Evolutionary conservation across 1,140 invertebrate species (phyloP).

Genomic region (Pteromalus puparum): DNA sequence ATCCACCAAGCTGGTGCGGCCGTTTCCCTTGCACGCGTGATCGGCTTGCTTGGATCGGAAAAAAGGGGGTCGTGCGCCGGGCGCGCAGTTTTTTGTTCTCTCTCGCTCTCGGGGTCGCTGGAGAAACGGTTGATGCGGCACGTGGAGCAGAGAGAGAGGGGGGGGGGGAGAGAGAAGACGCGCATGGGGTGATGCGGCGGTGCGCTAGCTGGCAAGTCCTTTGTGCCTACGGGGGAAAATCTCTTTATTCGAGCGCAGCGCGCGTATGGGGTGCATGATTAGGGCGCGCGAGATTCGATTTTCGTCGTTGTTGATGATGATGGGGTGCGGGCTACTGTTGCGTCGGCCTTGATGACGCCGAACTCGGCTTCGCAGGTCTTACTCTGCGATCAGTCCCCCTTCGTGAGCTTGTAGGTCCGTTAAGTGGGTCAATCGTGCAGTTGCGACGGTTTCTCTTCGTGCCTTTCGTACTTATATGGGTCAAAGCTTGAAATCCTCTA

Average conservation of each 20-base stretch:
- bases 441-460: neutral
- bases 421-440: conserved; percentile 25
- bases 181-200: neutral
- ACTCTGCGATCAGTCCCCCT: neutral
- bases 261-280: neutral
- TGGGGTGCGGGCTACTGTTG: neutral
- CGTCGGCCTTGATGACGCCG: neutral
- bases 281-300: conserved; percentile 7
- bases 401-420: neutral
- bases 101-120: conserved; percentile 40
- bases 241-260: conserved; percentile 31
- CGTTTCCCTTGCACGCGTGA: neutral
- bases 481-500: too few relatives aligned
- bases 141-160: conserved; percentile 35
- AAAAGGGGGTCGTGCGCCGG: neutral
- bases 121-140: conserved; percentile 55
- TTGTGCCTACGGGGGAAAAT: conserved; percentile 17
- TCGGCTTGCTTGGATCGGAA: neutral
- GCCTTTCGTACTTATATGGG: too few relatives aligned
- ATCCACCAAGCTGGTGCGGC: conserved; percentile 8
- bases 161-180: neutral
- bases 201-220: conserved; percentile 18
- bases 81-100: conserved; percentile 1
- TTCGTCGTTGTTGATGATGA: neutral
- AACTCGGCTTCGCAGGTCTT: neutral